Conservation (phyloP, 2,797 vertebrate species). For the Tokudaia tokunoshimensis region DNA sequence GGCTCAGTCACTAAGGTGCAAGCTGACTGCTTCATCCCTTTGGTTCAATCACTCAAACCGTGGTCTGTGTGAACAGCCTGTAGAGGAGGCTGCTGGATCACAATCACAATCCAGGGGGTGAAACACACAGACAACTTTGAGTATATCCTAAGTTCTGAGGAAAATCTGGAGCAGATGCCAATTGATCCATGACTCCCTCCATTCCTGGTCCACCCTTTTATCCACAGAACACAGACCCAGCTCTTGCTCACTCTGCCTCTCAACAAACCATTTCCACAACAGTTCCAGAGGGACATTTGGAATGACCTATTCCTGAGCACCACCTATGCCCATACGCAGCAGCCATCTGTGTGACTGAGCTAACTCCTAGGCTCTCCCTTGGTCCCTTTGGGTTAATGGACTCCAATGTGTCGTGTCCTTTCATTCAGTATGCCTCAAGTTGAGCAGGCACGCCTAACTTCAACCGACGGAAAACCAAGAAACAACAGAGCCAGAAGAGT, state of each 20-base stretch:
- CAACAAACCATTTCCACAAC: background rate
- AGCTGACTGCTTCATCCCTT: background rate
- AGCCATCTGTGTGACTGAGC: too few species aligned
- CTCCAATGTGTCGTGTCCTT: background rate
- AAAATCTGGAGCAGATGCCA: background rate
- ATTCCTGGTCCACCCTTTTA: background rate
- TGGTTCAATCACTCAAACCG: background rate
- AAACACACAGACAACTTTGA: background rate
- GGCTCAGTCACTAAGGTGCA: background rate
- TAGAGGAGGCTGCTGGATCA: fast-evolving
- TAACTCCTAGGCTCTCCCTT: background rate
- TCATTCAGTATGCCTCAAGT: background rate
- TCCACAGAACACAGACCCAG: background rate
- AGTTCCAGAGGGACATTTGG: background rate
- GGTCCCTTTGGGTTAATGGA: background rate
- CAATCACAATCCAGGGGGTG: too few species aligned
- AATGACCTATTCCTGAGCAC: background rate
- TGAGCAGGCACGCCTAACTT: background rate
- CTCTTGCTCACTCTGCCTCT: background rate
- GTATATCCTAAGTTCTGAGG: background rate
- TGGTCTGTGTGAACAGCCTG: background rate
- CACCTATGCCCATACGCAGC: fast-evolving
- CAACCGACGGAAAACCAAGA: background rate
- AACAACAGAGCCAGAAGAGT: background rate
- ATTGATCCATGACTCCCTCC: background rate